Base-by-base conservation (phyloP, 2,797 vertebrate species). In the Kryptolebias ocellatus region DNA sequence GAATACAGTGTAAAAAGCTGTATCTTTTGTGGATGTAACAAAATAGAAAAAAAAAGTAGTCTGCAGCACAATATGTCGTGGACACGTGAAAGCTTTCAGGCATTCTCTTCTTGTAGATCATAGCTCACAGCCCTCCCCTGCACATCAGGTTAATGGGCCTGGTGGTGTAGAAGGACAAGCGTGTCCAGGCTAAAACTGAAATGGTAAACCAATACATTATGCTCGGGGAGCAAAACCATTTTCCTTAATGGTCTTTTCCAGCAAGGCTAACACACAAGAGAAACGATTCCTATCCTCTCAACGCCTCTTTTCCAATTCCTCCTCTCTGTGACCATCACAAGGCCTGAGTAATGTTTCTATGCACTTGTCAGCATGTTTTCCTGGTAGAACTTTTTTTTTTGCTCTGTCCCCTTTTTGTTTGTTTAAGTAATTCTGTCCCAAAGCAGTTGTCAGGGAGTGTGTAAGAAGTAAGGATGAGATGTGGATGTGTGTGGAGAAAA, bases 281-380 rank as follows among this genome's bases (percentile, higher is more conserved):
- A 92, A 91, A 91, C 74, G 9, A 87, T 89, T 89, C 76, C 86
- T 87, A 83, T 80, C 88, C 86, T 87, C 70, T 90, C 81, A 84
- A 78, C 83, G 84, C 91, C 91, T 92, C 86, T 84, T 88, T 82
- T 84, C 83, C 83, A 84, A 74, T 90, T 91, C 87, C 72, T 90
- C 85, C 84, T 88, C 84, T 92, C 73, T 84, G 85, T 90, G 87
- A 89, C 84, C 87, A 83, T 92, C 86, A 82, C 81, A 89, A 92
- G 90, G 90, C 90, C 90, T 90, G 84, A 93, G 89, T 92, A 88
- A 93, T 88, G 84, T 92, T 93, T 90, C 92, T 95, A 94, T 93
- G 93, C 93, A 94, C 92, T 93, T 94, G 90, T 91, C 89, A 87
- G 86, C 91, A 93, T 90, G 90, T 93, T 92, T 89, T 89, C 85